A percentile compares a stretch with the other conserved stretches of the same genome.
These are phyloP conservation scores for Paedocypris sp. DNA, from an alignment of 2,113 vertebrate genomes.

Conservation along the genomic window DNA sequence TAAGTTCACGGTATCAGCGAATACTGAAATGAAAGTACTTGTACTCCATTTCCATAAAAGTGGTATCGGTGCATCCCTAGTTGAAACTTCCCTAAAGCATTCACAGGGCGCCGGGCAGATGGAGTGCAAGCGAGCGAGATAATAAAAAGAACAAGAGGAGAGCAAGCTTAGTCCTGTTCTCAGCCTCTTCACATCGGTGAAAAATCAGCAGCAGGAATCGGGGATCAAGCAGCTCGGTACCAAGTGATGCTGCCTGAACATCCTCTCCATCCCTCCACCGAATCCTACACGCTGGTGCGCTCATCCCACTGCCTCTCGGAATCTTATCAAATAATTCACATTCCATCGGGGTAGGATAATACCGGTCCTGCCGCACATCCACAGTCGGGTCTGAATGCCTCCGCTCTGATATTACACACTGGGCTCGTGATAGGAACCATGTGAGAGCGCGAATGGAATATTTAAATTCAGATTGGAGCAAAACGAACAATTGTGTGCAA, in stretches of 20 bases:
- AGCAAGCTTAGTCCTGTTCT: neutral
- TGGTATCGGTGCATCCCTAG: no score
- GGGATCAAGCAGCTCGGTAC: constrained; percentile 20
- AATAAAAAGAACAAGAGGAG: neutral
- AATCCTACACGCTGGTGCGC: neutral
- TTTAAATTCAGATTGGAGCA: no score
- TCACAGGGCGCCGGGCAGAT: constrained; percentile 1
- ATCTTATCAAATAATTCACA: constrained; percentile 46
- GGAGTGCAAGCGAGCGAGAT: neutral
- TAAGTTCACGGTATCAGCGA: no score
- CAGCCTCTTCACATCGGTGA: constrained; percentile 1
- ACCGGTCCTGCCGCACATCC: constrained; percentile 19
- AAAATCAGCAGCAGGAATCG: constrained; percentile 29
- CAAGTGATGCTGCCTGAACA: neutral
- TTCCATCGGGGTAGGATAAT: constrained; percentile 15
- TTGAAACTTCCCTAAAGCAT: no score
- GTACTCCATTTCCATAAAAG: no score
- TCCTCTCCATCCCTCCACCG: neutral
- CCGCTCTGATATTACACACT: constrained; percentile 26
- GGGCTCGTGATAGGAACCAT: neutral
- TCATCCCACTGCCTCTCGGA: constrained; percentile 28
- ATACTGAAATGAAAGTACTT: no score
- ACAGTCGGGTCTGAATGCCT: constrained; percentile 20
- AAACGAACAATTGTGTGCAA: neutral
- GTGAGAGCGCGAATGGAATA: neutral